Base-by-base conservation (phyloP, 2,888 invertebrate species). In the Deroplatys truncata region DNA sequence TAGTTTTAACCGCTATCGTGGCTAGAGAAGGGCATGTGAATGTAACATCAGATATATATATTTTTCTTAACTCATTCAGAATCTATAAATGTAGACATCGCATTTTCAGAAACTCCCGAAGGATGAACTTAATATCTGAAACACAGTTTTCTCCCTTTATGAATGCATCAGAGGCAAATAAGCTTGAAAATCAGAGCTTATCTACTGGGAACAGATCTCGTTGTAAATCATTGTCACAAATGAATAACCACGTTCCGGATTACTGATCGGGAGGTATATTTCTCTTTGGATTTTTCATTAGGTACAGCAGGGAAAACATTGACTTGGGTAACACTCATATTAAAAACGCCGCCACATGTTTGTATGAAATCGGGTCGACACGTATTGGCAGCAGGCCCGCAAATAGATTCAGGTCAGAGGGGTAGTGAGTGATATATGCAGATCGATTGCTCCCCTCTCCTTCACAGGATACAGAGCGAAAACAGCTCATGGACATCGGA, bases 331-430 rank as follows among this genome's bases (percentile, higher is more conserved):
- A 72, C 20, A 72, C 16, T 72, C 56, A 72, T 20, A 72, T 72
- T 72, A 72, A 72, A 72, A 72, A 20, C 25, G 16, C 82, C 9
- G 9, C n/a, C n/a, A n/a, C 85, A 31, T 25, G 25, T 82, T 25
- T 56, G 86, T 72, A 72, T 72, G 56, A 72, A 72, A 28, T 86
- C 25, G 31, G 20, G 25, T 49, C 16, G 31, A 72, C 56, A 28
- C 72, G 28, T 86, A 86, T 56, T 86, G 86, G 86, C 86, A 86
- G 56, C 28, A n/a, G 56, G 56, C 86, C 28, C 28, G 16, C 35
- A 86, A 86, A 86, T 56, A 56, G 56, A 86, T 86, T 86, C 72
- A 29, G 86, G 86, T 86, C 86, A 82, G 31, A 86, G 7, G 49
- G 72, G 86, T 29, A 56, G 86, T 86, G 86, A 86, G 31, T 84